Conservation (phyloP, 2,888 invertebrate genomes). For the Lochmaea capreae region DNA sequence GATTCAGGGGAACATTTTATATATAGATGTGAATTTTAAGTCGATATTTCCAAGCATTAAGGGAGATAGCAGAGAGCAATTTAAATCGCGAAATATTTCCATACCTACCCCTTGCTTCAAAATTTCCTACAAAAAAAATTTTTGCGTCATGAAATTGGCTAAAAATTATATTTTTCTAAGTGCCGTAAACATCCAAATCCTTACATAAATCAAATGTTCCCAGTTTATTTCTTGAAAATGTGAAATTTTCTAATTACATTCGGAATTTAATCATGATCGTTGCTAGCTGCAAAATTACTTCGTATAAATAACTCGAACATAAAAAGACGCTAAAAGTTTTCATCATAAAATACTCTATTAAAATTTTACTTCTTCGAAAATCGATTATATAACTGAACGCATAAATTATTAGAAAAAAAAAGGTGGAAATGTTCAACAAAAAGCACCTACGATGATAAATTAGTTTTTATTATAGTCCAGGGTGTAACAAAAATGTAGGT, state of each 20-base stretch:
- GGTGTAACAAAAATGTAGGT: too few species aligned
- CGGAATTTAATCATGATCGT: neutral
- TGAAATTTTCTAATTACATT: slow-evolving; percentile 2
- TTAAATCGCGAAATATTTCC: too few species aligned
- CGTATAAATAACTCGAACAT: neutral
- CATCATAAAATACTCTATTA: slow-evolving; percentile 4
- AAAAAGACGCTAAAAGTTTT: neutral
- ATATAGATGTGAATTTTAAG: too few species aligned
- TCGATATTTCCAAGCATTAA: too few species aligned
- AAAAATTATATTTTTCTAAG: too few species aligned
- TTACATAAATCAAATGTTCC: neutral
- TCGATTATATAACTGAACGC: neutral
- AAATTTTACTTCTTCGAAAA: slow-evolving; percentile 1
- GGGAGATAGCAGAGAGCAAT: too few species aligned
- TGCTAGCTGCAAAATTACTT: neutral
- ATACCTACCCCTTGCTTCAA: too few species aligned
- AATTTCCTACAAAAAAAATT: too few species aligned
- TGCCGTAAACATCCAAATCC: neutral
- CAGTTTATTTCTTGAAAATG: neutral
- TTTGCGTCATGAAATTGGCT: too few species aligned
- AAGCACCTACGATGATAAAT: neutral
- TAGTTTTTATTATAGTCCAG: neutral
- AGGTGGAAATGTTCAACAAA: neutral
- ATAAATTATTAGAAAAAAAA: neutral
- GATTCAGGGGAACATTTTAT: too few species aligned